Base-by-base conservation (phyloP, 2,888 invertebrate species). In the Erannis defoliaria region DNA sequence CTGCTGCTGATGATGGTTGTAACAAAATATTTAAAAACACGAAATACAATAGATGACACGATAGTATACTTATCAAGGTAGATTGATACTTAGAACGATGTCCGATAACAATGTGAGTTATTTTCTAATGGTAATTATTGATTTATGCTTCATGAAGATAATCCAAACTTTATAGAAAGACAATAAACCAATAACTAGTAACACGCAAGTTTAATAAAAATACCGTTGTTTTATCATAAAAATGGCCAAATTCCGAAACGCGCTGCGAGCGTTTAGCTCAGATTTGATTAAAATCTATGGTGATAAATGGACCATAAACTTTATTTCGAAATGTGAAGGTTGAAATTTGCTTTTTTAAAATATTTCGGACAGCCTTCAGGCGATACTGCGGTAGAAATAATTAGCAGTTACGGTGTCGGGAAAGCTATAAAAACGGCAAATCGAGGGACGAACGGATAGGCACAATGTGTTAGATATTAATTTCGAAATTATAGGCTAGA, bases 381-480 rank as follows among this genome's bases (percentile, higher is more conserved):
- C 84, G 75, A 80, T 82, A 78, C 81, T 78, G 77, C 75, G 75
- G 78, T 79, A 76, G 70, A 81, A 81, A 88, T 88, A 88, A 89
- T 89, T 86, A 86, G 81, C 83, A 82, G 88, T 84, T 86, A 83
- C 79, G 84, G 86, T 88, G 88, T 88, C 84, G 77, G 85, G 76
- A 84, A 85, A 82, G 84, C 82, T 75, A 87, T 86, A 86, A 87
- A 89, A 90, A 90, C 88, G 76, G 85, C 85, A 84, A 89, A 88
- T 85, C 82, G 81, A 88, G 82, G 84, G 84, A 82, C 83, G 80
- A 78, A 78, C 82, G 85, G 88, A 89, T 87, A 88, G 88, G 80
- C 89, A 87, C 89, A 91, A 90, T 90, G 90, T 93, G 92, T 91
- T 90, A 89, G 89, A 90, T 90, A 90, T 93, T 90, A 91, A 92